These are phyloP conservation scores for Tetramorium parvispinum DNA, from an alignment of 1,140 invertebrate genomes.

Conservation along the genomic window DNA sequence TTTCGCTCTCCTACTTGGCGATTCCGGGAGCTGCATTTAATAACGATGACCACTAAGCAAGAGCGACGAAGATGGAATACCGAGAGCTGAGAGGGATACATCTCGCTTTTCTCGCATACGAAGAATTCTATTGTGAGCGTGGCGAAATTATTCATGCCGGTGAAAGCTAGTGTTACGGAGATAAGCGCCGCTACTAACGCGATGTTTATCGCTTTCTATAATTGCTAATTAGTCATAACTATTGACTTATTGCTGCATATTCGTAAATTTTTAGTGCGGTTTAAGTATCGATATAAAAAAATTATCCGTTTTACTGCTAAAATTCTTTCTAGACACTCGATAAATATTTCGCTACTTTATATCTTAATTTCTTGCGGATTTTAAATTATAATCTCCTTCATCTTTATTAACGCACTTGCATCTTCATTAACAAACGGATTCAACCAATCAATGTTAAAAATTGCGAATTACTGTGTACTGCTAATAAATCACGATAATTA, in stretches of 20 bases:
- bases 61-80: background rate
- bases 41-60: conserved; percentile 28
- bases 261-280: too few species aligned
- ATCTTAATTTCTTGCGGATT: background rate
- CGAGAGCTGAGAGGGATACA: conserved; percentile 36
- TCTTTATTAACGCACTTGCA: background rate
- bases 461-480: background rate
- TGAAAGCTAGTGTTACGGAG: conserved; percentile 54
- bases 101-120: conserved; percentile 47
- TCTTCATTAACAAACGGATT: background rate
- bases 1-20: conserved; percentile 31
- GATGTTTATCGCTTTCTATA: conserved; percentile 53
- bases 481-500: conserved; percentile 14
- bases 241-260: background rate
- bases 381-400: background rate
- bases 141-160: conserved; percentile 48
- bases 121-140: conserved; percentile 21
- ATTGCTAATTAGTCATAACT: conserved; percentile 58
- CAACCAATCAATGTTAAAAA: background rate
- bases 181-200: conserved; percentile 24
- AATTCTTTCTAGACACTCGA: background rate
- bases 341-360: background rate
- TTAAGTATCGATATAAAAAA: background rate
- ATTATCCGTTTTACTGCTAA: background rate
- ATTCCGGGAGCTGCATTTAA: conserved; percentile 38